Percentiles rank a stretch among this genome's conserved stretches.
Evolutionary conservation across 2,113 vertebrate genomes (phyloP).

Genomic region (Archocentrus centrarchus): DNA sequence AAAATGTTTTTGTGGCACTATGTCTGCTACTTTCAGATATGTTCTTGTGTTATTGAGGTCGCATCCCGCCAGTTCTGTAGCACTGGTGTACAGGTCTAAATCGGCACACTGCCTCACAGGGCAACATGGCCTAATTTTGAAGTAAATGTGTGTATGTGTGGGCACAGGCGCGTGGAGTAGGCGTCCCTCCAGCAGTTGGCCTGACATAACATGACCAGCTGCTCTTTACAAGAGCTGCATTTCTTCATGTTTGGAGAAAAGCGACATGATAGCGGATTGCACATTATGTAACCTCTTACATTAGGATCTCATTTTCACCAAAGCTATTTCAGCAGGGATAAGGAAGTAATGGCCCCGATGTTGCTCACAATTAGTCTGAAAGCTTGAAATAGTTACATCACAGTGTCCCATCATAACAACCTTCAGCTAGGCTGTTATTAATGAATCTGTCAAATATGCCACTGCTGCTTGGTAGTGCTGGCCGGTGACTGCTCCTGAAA

Average conservation of each 20-base stretch:
- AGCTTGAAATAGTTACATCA: constrained; percentile 54
- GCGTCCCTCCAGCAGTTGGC: constrained; percentile 69
- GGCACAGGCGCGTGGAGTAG: constrained; percentile 56
- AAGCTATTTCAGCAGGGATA: constrained; percentile 56
- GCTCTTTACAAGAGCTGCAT: constrained; percentile 64
- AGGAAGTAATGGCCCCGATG: constrained; percentile 53
- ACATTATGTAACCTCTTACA: constrained; percentile 63
- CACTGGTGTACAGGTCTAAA: constrained; percentile 57
- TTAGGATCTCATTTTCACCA: constrained; percentile 54
- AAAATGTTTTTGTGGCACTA: background rate
- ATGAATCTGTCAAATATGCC: constrained; percentile 41
- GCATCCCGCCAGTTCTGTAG: constrained; percentile 34
- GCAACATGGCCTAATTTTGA: constrained; percentile 68
- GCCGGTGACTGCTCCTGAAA: background rate
- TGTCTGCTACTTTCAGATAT: constrained; percentile 12
- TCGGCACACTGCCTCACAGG: constrained; percentile 62
- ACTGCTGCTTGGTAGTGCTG: background rate
- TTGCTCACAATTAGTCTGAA: constrained; percentile 64
- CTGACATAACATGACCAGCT: constrained; percentile 75
- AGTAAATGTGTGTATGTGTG: constrained; percentile 66
- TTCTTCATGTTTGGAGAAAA: constrained; percentile 64
- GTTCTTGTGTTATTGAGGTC: constrained; percentile 47
- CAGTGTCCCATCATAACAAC: constrained; percentile 36
- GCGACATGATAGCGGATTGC: constrained; percentile 58
- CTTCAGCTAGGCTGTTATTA: constrained; percentile 14